Base-by-base conservation (phyloP, 2,888 invertebrate genomes). In the Glaucopsyche alexis region DNA sequence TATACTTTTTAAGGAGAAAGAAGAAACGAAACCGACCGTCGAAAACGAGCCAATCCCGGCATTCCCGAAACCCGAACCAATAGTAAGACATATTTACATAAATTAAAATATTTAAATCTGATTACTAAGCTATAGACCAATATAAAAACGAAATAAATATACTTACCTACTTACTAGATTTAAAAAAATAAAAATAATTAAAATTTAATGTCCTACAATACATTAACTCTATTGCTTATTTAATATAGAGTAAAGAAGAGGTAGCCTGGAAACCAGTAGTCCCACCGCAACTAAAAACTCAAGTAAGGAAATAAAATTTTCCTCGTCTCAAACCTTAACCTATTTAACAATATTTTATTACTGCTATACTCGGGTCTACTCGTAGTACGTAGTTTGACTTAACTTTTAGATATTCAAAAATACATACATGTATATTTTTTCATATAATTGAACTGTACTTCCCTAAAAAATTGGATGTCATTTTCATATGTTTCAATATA, bases 1-100 rank as follows among this genome's bases (percentile, higher is more conserved):
- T 52, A 16, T 29, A 60, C 29, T 69, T 49, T 45, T 69, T 49
- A 69, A 49, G 69, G 69, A 47, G 49, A 69, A 69, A 16, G 69
- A 69, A 29, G 49, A 69, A 69, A 69, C 47, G 49, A 69, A 49
- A 69, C 6, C 47, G 19, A 69, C 8, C 13, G 45, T 67, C 67
- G 69, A 69, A 49, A 69, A 47, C 69, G 69, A 47, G 69, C 69
- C 69, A 13, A 5, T 19, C 11, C 29, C 16, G 3, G 5, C 69
- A 19, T 13, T 49, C 13, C 19, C 19, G 49, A 47, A 67, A 67
- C 45, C 47, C 11, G 69, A 13, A 69, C 49, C 69, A 7, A 13
- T 13, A 47, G 69, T 69, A 49, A 69, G 69, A 69, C 13, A 66
- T n/a, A n/a, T n/a, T n/a, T n/a, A 14, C 2, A 19, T 16, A 42